Conservation (phyloP, 2,888 invertebrate genomes). For the Caradrina clavipalpis region DNA sequence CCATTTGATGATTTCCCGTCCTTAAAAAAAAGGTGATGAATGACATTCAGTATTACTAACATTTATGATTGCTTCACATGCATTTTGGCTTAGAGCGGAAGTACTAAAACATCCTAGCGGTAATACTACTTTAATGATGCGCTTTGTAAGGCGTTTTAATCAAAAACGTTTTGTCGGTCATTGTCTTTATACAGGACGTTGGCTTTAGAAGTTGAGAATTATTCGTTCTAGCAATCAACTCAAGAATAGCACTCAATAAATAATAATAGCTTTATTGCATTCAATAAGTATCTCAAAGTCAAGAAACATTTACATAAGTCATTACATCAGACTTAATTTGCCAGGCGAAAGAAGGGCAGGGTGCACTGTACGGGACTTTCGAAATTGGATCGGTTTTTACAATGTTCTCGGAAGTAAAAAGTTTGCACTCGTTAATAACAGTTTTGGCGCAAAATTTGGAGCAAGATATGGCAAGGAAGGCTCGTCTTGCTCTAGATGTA, state of each 20-base stretch:
- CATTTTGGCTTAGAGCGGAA: constrained; percentile 21
- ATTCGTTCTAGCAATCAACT: not conserved
- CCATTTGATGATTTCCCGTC: no score
- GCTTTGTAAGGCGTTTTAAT: not conserved
- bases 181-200: constrained; percentile 1
- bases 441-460: constrained; percentile 16
- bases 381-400: constrained; percentile 40
- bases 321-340: constrained; percentile 41
- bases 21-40: no score
- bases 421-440: constrained; percentile 11
- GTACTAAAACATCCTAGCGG: not conserved
- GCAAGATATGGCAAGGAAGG: not conserved
- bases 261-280: not conserved
- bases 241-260: not conserved
- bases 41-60: not conserved
- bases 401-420: constrained; percentile 37
- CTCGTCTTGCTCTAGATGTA: constrained; percentile 1
- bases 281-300: constrained; percentile 6
- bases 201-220: no score
- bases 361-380: constrained; percentile 34
- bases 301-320: constrained; percentile 35
- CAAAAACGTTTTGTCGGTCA: constrained; percentile 1
- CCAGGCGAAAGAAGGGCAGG: constrained; percentile 27
- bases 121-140: constrained; percentile 17
- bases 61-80: constrained; percentile 7